Percentiles rank a stretch among this genome's conserved stretches.
phyloP scores from a whole-genome alignment of 2,888 invertebrate genomes.

The Troilus luridus region DNA sequence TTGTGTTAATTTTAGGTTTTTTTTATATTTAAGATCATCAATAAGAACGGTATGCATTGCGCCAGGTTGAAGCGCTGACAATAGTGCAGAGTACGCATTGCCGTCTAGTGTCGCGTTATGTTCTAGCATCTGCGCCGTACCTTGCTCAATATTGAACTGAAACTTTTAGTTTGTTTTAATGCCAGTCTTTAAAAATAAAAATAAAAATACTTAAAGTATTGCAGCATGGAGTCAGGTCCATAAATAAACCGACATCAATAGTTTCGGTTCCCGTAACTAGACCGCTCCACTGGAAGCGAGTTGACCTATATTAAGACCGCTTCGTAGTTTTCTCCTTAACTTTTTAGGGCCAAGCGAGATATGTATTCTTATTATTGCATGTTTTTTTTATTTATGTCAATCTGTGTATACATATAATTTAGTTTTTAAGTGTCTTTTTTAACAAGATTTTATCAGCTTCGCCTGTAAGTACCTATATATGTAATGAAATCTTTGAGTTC shows the following conservation, averaged over 20 bases:
- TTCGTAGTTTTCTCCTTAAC: neutral
- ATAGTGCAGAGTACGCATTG: conserved; percentile 22
- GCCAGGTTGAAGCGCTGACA: neutral
- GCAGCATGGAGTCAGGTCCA: neutral
- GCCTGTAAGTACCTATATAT: too few species aligned
- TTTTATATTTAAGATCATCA: neutral
- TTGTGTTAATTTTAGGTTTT: too few species aligned
- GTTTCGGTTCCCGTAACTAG: neutral
- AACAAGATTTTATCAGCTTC: too few species aligned
- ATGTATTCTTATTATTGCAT: too few species aligned
- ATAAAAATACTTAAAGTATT: neutral
- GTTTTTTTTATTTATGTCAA: too few species aligned
- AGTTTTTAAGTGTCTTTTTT: too few species aligned
- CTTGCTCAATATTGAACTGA: conserved; percentile 1
- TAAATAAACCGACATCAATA: neutral
- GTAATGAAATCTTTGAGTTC: too few species aligned
- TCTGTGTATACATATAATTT: too few species aligned
- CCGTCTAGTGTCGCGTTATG: conserved; percentile 18
- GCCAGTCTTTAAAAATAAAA: neutral
- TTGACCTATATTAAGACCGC: neutral
- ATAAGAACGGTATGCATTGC: neutral
- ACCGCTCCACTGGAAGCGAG: neutral
- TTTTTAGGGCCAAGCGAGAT: too few species aligned
- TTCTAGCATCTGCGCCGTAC: conserved; percentile 35
- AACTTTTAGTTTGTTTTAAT: neutral